Percentiles rank a stretch among this genome's conserved stretches.
Conservation (phyloP, 2,888 invertebrate genomes). For the Polydesmus complanatus region DNA sequence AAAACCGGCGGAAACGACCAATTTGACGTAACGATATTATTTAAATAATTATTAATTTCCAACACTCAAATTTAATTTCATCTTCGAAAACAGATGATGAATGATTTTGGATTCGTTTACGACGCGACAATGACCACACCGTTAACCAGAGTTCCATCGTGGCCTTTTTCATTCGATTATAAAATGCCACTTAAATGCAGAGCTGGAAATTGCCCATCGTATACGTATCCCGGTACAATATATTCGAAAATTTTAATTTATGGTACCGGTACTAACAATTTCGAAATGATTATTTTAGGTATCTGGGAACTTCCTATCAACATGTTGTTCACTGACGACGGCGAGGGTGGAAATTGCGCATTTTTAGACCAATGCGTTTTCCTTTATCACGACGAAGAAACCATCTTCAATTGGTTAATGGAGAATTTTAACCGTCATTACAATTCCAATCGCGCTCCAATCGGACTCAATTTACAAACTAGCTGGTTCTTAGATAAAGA, state of each 20-base stretch:
- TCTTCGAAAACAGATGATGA: constrained; percentile 50
- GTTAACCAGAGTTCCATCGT: constrained; percentile 60
- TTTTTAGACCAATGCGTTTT: constrained; percentile 84
- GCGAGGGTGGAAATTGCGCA: constrained; percentile 82
- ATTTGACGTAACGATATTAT: constrained; percentile 50
- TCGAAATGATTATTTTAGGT: constrained; percentile 36
- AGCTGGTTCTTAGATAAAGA: constrained; percentile 88
- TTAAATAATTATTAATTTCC: background rate
- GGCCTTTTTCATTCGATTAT: constrained; percentile 90
- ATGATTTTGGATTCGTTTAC: constrained; percentile 83
- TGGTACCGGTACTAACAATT: constrained; percentile 7
- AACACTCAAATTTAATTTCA: background rate
- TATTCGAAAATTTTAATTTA: background rate
- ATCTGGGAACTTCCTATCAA: constrained; percentile 88
- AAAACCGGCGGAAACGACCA: constrained; percentile 87
- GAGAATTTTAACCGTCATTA: constrained; percentile 76
- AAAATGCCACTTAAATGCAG: constrained; percentile 87
- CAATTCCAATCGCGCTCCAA: constrained; percentile 26
- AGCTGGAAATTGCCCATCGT: constrained; percentile 78
- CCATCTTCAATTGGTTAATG: constrained; percentile 62
- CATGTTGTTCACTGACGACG: constrained; percentile 73
- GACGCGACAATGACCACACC: constrained; percentile 84
- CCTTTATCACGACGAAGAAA: constrained; percentile 57
- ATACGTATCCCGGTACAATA: constrained; percentile 60
- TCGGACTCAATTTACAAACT: constrained; percentile 48